phyloP scores from a whole-genome alignment of 2,113 vertebrate species.

The Anguilla rostrata region DNA sequence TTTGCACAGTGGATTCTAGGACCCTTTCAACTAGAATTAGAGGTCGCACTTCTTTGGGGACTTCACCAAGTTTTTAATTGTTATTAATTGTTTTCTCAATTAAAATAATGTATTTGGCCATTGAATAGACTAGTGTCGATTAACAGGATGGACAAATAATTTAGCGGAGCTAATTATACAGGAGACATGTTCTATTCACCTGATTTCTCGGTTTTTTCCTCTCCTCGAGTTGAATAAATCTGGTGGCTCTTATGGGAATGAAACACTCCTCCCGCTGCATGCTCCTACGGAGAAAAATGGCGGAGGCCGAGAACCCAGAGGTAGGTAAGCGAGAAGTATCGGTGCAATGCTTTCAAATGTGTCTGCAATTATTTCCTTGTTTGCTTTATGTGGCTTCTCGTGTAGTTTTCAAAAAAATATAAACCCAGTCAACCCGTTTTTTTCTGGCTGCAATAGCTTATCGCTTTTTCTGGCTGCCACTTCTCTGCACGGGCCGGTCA shows the following conservation, averaged over 20 bases:
- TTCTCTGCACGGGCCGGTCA: background rate
- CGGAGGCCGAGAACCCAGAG: conserved; percentile 92
- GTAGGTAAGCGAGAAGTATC: conserved; percentile 69
- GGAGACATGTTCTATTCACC: background rate
- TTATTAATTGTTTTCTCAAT: background rate
- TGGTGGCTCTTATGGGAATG: conserved; percentile 91
- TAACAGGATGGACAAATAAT: background rate
- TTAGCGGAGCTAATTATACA: background rate
- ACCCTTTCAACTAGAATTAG: conserved; percentile 32
- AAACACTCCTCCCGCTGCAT: conserved; percentile 97
- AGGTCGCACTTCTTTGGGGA: conserved; percentile 45
- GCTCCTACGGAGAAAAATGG: conserved; percentile 97
- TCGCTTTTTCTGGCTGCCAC: too few relatives aligned
- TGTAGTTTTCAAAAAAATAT: background rate
- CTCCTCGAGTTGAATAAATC: conserved; percentile 60
- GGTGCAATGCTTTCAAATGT: conserved; percentile 16
- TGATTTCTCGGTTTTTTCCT: conserved; percentile 15
- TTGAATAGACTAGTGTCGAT: background rate
- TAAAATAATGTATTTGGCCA: background rate
- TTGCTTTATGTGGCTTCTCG: background rate
- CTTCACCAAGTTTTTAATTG: conserved; percentile 36
- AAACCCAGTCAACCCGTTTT: background rate
- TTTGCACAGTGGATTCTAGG: conserved; percentile 57
- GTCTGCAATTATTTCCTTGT: background rate
- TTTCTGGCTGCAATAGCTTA: background rate